Conservation (phyloP, 2,113 vertebrate species). For the Apus apus region DNA sequence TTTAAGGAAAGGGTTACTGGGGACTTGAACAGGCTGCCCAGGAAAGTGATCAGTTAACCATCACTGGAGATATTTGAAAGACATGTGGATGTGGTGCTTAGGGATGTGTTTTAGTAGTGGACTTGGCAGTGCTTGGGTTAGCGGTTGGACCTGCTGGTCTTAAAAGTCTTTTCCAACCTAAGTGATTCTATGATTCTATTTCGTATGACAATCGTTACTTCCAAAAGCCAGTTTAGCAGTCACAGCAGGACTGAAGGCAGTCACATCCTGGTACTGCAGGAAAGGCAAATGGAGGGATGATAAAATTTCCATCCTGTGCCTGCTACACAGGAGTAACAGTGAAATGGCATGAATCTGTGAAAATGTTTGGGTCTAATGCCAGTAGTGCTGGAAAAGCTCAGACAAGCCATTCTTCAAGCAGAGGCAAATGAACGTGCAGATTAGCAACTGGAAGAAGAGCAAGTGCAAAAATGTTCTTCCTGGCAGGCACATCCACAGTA, state of each 20-base stretch:
- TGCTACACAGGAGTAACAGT: not conserved
- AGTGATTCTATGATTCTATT: no score
- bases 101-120: no score
- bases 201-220: not conserved
- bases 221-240: not conserved
- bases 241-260: not conserved
- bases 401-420: not conserved
- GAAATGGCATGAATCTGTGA: not conserved
- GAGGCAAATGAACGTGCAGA: slow-evolving; percentile 20
- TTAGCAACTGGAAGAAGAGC: slow-evolving; percentile 43
- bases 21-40: no score
- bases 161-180: no score
- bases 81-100: no score
- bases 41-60: no score
- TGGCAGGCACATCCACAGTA: not conserved
- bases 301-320: not conserved
- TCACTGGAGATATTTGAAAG: no score
- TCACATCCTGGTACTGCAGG: not conserved
- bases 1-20: no score
- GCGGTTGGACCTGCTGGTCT: no score
- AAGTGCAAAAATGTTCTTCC: slow-evolving; percentile 29
- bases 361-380: not conserved
- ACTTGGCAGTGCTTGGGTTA: no score
- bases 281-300: not conserved
- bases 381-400: not conserved